Percentiles rank a stretch among this genome's conserved stretches.
phyloP scores from a whole-genome alignment of 1,140 invertebrate species.

The Drosophila sulfurigaster region DNA sequence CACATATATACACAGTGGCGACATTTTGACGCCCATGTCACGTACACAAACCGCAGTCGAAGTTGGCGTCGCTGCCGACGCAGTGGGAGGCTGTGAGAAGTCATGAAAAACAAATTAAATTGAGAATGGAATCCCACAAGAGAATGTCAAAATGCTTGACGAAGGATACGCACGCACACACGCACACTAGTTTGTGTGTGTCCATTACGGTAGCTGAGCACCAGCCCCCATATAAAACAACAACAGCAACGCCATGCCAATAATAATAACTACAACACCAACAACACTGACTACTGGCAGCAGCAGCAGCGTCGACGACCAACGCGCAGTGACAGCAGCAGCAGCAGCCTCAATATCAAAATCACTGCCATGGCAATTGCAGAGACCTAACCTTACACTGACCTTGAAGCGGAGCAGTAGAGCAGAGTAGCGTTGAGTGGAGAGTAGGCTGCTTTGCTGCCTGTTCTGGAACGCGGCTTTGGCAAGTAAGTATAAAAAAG shows the following conservation, averaged over 20 bases:
- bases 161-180: slow-evolving; percentile 52
- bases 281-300: slow-evolving; percentile 30
- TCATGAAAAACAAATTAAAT: slow-evolving; percentile 49
- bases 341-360: slow-evolving; percentile 28
- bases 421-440: slow-evolving; percentile 2
- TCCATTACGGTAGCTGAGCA: slow-evolving; percentile 55
- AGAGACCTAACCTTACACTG: slow-evolving; percentile 75
- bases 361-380: slow-evolving; percentile 76
- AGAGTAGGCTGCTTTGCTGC: slow-evolving; percentile 16
- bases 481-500: slow-evolving; percentile 30
- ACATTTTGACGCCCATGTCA: slow-evolving; percentile 37
- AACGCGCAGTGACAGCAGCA: slow-evolving; percentile 36
- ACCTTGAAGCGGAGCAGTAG: slow-evolving; percentile 74
- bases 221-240: slow-evolving; percentile 25
- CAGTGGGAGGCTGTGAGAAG: slow-evolving; percentile 46
- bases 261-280: slow-evolving; percentile 20
- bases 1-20: slow-evolving; percentile 2
- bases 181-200: slow-evolving; percentile 18
- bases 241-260: slow-evolving; percentile 23
- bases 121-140: slow-evolving; percentile 30
- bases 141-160: slow-evolving; percentile 40
- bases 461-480: slow-evolving; percentile 34
- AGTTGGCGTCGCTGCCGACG: slow-evolving; percentile 8
- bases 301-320: slow-evolving; percentile 35
- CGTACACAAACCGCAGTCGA: slow-evolving; percentile 20